Evolutionary conservation across 1,140 invertebrate genomes (phyloP).

Genomic region (Agraylea sexmaculata): DNA sequence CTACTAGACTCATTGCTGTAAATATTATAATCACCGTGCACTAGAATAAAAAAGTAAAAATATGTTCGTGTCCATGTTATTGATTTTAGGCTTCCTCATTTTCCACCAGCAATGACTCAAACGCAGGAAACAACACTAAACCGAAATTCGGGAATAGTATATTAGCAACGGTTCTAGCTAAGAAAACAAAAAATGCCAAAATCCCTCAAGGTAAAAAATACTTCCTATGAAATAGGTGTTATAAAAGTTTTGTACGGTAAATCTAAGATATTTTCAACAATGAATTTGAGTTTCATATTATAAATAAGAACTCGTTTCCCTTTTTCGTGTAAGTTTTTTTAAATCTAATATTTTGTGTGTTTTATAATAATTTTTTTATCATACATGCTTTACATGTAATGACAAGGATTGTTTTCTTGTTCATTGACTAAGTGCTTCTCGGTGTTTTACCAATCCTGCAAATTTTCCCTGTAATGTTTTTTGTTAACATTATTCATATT

Average conservation of each 20-base stretch:
- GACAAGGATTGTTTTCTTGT: background rate
- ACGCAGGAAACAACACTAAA: constrained; percentile 3
- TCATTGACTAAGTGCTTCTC: background rate
- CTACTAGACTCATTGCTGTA: too few species aligned
- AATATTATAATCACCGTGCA: too few species aligned
- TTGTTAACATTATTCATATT: constrained; percentile 1
- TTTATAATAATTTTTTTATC: constrained; percentile 5
- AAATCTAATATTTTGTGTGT: constrained; percentile 3
- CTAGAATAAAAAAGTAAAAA: too few species aligned
- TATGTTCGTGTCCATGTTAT: too few species aligned
- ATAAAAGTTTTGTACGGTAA: too few species aligned
- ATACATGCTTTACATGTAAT: background rate
- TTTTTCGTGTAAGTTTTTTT: background rate
- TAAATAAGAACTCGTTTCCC: background rate
- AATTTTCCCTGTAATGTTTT: background rate
- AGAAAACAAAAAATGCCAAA: constrained; percentile 38
- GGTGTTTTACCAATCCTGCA: background rate
- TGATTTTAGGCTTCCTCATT: too few species aligned
- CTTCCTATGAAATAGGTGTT: too few species aligned
- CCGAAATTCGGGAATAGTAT: constrained; percentile 32
- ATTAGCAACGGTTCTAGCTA: constrained; percentile 35
- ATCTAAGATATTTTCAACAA: too few species aligned
- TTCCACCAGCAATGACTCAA: too few species aligned
- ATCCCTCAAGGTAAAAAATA: constrained; percentile 35
- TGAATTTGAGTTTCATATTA: background rate